Base-by-base conservation (phyloP, 2,888 invertebrate genomes). In the Archips xylosteana region DNA sequence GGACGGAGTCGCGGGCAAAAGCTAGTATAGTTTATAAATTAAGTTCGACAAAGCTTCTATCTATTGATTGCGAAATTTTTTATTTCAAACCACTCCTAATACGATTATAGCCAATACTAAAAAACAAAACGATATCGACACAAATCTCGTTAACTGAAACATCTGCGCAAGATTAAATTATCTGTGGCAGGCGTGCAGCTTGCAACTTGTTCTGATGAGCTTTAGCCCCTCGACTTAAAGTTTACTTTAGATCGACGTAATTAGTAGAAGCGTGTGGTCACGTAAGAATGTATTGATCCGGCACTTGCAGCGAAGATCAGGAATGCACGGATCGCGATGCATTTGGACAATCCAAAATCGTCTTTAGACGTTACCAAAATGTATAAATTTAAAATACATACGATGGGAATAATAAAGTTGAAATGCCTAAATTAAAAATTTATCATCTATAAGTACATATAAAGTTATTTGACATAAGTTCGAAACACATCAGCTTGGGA, bases 221-320 rank as follows among this genome's bases (percentile, higher is more conserved):
- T 51, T 51, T 51, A 69, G 10, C 39, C 42, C 51, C 51, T 60
- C 10, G 6, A 59, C 47, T 36, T 73, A 64, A 34, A 64, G 64
- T 68, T 69, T 57, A 15, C 57, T 72, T 68, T 57, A 6, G 68
- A 68, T 39, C 49, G 59, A 34, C 45, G 42, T 69, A 73, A 73
- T 73, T 69, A 73, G 63, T 39, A 13, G 54, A 51, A 39, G 45
- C 39, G 42, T 34, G 73, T 68, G 68, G 73, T 73, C 68, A 63
- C 39, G 72, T 68, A 73, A 73, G 68, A 66, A 70, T 71, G 74
- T 74, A 76, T 77, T 74, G 73, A 77, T 76, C 71, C 62, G 67
- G 45, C 70, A 66, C 73, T 74, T 73, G 68, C 70, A 76, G 49
- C 13, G 72, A 66, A 66, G 47, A 66, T 73, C 66, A 45, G 71